Percentiles rank a stretch among this genome's conserved stretches.
Conservation (phyloP, 1,140 invertebrate genomes). For the Drosophila azteca region DNA sequence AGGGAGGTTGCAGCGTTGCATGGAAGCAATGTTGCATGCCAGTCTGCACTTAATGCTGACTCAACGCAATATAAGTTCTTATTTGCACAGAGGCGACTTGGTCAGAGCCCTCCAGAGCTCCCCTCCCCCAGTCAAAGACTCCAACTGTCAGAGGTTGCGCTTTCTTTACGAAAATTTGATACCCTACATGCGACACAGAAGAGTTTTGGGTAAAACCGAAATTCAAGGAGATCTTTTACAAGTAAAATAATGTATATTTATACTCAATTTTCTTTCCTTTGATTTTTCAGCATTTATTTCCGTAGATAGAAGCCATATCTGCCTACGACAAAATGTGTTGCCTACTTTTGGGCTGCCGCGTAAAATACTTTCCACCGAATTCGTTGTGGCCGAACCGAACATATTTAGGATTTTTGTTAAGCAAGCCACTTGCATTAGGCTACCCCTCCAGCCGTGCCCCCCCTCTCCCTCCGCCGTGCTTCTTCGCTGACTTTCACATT, state of each 20-base stretch:
- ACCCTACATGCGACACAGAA: constrained; percentile 36
- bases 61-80: constrained; percentile 71
- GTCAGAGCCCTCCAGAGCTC: too few relatives aligned
- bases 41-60: constrained; percentile 76
- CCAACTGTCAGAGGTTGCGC: constrained; percentile 40
- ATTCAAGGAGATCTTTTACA: constrained; percentile 3
- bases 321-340: too few relatives aligned
- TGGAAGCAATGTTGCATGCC: constrained; percentile 73
- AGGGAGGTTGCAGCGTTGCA: constrained; percentile 41
- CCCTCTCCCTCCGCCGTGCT: constrained; percentile 1
- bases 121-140: constrained; percentile 4
- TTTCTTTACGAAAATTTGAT: constrained; percentile 26
- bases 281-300: background rate
- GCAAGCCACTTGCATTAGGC: constrained; percentile 30
- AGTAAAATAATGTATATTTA: background rate
- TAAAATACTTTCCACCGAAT: background rate
- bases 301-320: too few relatives aligned
- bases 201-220: constrained; percentile 15
- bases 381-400: constrained; percentile 26
- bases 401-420: constrained; percentile 28
- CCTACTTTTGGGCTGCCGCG: too few relatives aligned
- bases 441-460: background rate
- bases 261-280: background rate
- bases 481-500: constrained; percentile 42
- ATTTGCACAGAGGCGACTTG: constrained; percentile 58